A percentile compares a stretch with the other conserved stretches of the same genome.
These are phyloP conservation scores for Hippocampus kuda DNA, from an alignment of 2,797 vertebrate genomes.

Conservation along the genomic window DNA sequence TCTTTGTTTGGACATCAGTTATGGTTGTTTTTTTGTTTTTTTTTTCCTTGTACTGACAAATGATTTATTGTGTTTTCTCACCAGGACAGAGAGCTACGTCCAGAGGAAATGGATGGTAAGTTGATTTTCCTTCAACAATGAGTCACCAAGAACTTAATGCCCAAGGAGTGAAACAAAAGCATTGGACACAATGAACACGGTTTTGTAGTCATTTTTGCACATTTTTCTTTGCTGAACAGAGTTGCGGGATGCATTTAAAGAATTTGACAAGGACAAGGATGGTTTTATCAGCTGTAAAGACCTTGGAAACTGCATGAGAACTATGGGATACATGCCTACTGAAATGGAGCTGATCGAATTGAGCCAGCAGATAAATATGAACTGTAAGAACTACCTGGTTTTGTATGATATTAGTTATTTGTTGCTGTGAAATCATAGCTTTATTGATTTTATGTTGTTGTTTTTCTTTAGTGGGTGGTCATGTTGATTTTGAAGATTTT, in stretches of 20 bases:
- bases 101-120: conserved; percentile 94
- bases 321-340: conserved; percentile 98
- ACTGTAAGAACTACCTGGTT: conserved; percentile 65
- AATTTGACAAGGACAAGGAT: conserved; percentile 96
- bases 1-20: conserved; percentile 19
- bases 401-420: not conserved
- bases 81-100: conserved; percentile 90
- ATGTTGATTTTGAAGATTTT: conserved; percentile 97
- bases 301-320: conserved; percentile 95
- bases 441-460: not conserved
- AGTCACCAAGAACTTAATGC: not conserved
- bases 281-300: conserved; percentile 97
- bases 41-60: conserved; percentile 3
- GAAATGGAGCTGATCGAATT: conserved; percentile 98
- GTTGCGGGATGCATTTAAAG: conserved; percentile 88
- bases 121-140: conserved; percentile 6
- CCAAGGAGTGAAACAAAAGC: not conserved
- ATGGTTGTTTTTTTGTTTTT: not conserved
- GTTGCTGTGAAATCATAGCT: not conserved
- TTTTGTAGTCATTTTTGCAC: not conserved
- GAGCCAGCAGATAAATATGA: conserved; percentile 98
- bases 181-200: not conserved
- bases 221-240: conserved; percentile 62
- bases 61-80: conserved; percentile 42
- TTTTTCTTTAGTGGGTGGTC: conserved; percentile 78